Evolutionary conservation across 2,888 invertebrate species (phyloP).

Genomic region (Lycocerus yunnanus): DNA sequence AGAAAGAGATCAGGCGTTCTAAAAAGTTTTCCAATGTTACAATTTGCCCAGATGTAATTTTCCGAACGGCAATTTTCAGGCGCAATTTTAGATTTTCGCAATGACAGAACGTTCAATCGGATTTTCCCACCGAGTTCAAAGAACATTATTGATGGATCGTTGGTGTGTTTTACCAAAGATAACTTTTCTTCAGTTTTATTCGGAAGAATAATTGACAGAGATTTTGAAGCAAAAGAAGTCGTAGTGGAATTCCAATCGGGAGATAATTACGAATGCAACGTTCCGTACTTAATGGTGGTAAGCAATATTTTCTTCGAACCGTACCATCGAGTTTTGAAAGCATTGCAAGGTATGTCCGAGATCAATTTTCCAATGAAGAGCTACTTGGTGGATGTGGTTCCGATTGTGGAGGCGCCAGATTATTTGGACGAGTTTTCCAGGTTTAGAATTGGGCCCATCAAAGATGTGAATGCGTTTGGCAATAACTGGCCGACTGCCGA

Average conservation of each 20-base stretch:
- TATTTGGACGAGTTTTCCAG: constrained; percentile 52
- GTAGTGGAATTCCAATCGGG: constrained; percentile 14
- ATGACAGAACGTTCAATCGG: constrained; percentile 44
- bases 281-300: constrained; percentile 69
- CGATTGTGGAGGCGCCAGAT: constrained; percentile 47
- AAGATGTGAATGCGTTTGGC: too few species aligned
- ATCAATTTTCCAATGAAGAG: constrained; percentile 68
- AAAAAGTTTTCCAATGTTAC: too few species aligned
- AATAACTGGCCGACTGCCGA: too few species aligned
- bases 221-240: constrained; percentile 61
- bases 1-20: background rate
- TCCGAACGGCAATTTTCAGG: constrained; percentile 56
- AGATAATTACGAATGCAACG: constrained; percentile 36
- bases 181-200: constrained; percentile 71
- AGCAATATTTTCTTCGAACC: constrained; percentile 82
- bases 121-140: constrained; percentile 59
- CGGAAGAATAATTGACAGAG: constrained; percentile 68
- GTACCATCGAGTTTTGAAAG: constrained; percentile 73
- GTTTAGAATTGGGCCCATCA: too few species aligned
- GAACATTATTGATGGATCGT: constrained; percentile 66
- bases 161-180: constrained; percentile 72
- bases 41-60: constrained; percentile 58
- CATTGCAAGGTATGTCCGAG: constrained; percentile 63
- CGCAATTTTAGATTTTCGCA: constrained; percentile 45
- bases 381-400: constrained; percentile 65